These are phyloP conservation scores for Parambassis ranga DNA, from an alignment of 2,797 vertebrate species.

Conservation along the genomic window DNA sequence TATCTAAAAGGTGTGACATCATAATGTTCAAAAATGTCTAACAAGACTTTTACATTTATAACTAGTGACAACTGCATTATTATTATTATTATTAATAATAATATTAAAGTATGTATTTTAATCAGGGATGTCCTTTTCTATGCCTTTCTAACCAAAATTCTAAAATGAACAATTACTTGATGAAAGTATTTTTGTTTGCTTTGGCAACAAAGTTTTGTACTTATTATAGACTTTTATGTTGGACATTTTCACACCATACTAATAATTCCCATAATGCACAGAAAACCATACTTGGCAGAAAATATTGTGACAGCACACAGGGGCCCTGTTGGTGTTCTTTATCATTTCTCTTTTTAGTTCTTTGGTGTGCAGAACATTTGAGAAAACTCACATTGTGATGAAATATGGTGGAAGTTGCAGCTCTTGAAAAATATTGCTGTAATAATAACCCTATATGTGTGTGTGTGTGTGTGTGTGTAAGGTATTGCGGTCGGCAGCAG, in stretches of 20 bases:
- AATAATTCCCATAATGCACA: background rate
- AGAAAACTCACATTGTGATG: background rate
- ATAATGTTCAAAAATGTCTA: too few relatives aligned
- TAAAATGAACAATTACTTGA: too few relatives aligned
- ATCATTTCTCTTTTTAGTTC: background rate
- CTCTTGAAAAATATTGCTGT: too few relatives aligned
- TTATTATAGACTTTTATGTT: background rate
- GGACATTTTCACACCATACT: background rate
- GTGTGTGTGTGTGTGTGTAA: constrained; percentile 49
- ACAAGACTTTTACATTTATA: too few relatives aligned
- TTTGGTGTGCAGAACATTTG: background rate
- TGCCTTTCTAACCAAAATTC: too few relatives aligned
- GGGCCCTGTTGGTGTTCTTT: background rate
- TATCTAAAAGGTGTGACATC: too few relatives aligned
- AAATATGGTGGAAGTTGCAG: background rate
- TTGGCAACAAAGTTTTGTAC: background rate
- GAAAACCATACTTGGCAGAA: background rate
- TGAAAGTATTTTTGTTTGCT: too few relatives aligned
- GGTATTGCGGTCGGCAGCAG: constrained; percentile 92
- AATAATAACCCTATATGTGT: too few relatives aligned
- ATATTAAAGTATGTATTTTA: too few relatives aligned
- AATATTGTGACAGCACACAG: background rate
- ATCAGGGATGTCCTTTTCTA: too few relatives aligned
- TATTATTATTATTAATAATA: too few relatives aligned
- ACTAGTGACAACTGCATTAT: too few relatives aligned